phyloP scores from a whole-genome alignment of 2,888 invertebrate genomes.

The Sphaerophoria rueppellii region DNA sequence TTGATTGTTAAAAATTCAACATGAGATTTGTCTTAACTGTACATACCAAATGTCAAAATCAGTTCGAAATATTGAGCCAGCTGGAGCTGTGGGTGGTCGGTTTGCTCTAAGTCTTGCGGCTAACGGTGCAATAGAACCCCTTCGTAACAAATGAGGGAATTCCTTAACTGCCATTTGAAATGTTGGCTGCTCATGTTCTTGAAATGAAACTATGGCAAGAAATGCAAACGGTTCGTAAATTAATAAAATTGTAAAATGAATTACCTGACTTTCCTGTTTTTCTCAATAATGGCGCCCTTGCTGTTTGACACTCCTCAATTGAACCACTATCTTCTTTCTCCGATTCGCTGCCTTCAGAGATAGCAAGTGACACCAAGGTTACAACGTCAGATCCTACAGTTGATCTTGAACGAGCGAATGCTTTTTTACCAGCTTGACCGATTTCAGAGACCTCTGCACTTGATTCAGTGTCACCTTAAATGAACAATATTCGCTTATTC shows the following conservation, averaged over 20 bases:
- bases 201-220: constrained; percentile 80
- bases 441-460: constrained; percentile 9
- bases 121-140: constrained; percentile 81
- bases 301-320: constrained; percentile 76
- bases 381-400: constrained; percentile 83
- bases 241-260: neutral
- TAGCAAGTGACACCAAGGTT: constrained; percentile 87
- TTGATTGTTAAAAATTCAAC: neutral
- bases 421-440: constrained; percentile 75
- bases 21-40: neutral
- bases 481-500: neutral
- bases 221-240: neutral
- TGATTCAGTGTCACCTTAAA: constrained; percentile 42
- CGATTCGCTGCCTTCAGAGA: constrained; percentile 86
- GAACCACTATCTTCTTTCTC: constrained; percentile 82
- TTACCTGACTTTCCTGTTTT: constrained; percentile 82
- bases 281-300: constrained; percentile 79
- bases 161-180: constrained; percentile 80
- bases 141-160: constrained; percentile 80
- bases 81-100: constrained; percentile 81
- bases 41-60: constrained; percentile 72
- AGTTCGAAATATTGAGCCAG: constrained; percentile 79
- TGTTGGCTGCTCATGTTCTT: constrained; percentile 81
- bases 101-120: constrained; percentile 80
- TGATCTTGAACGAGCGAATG: constrained; percentile 78